A percentile compares a stretch with the other conserved stretches of the same genome.
phyloP scores from a whole-genome alignment of 2,113 vertebrate species.

The Pagrus major region DNA sequence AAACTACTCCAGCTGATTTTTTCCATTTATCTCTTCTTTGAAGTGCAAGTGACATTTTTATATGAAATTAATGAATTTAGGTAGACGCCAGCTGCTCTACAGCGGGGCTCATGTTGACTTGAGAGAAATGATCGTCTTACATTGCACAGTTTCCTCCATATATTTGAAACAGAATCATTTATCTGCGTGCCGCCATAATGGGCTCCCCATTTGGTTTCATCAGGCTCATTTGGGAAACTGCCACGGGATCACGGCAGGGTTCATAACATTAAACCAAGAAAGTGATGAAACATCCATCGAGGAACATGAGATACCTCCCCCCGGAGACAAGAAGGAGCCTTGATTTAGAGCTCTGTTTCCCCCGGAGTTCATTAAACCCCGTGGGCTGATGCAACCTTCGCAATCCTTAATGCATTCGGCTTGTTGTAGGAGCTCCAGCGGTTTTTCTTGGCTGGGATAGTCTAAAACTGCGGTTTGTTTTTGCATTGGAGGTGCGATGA shows the following conservation, averaged over 20 bases:
- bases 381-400: constrained; percentile 76
- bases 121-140: constrained; percentile 44
- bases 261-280: constrained; percentile 60
- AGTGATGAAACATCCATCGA: constrained; percentile 73
- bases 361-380: constrained; percentile 70
- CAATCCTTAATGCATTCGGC: constrained; percentile 55
- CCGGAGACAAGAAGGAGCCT: constrained; percentile 43
- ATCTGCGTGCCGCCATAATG: constrained; percentile 57
- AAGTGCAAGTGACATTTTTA: constrained; percentile 5
- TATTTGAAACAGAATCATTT: constrained; percentile 42
- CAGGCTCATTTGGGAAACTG: constrained; percentile 69
- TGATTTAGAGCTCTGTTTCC: constrained; percentile 62
- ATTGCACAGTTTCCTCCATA: constrained; percentile 21
- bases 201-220: constrained; percentile 65
- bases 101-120: constrained; percentile 37
- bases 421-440: constrained; percentile 19
- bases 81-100: constrained; percentile 53
- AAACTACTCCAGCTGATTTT: not conserved
- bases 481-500: not conserved
- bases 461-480: too few relatives aligned
- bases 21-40: not conserved
- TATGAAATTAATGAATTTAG: constrained; percentile 29
- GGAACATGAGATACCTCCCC: constrained; percentile 54
- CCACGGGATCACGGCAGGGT: constrained; percentile 62
- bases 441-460: constrained; percentile 5